Conservation (phyloP, 2,797 vertebrate genomes). For the Lithobates sylvaticus region DNA sequence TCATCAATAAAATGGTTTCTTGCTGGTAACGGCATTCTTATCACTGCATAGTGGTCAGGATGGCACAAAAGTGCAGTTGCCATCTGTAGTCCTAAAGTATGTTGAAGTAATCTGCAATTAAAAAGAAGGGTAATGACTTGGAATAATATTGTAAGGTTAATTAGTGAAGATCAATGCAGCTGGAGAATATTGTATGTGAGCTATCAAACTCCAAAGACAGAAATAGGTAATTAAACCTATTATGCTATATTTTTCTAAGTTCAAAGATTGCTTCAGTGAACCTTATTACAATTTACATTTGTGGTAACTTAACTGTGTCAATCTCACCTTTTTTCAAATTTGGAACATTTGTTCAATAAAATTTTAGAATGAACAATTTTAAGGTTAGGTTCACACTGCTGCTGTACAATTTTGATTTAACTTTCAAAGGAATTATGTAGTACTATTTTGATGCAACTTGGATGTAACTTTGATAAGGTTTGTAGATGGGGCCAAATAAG, state of each 20-base stretch:
- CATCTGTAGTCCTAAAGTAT: constrained; percentile 50
- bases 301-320: neutral
- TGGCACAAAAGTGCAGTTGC: constrained; percentile 54
- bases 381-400: too few species aligned
- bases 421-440: too few species aligned
- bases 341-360: neutral
- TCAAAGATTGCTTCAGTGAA: constrained; percentile 38
- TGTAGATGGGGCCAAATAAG: too few species aligned
- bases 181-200: constrained; percentile 44
- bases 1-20: constrained; percentile 37
- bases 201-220: constrained; percentile 51
- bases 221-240: constrained; percentile 56
- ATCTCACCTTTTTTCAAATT: neutral
- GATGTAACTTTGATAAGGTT: too few species aligned
- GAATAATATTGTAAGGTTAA: constrained; percentile 61
- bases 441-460: too few species aligned
- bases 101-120: constrained; percentile 52
- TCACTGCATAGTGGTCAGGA: constrained; percentile 43
- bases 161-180: constrained; percentile 61
- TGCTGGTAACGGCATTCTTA: constrained; percentile 37
- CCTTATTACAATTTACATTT: constrained; percentile 17
- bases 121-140: constrained; percentile 55
- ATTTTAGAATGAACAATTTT: too few species aligned
- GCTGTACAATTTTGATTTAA: too few species aligned
- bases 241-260: constrained; percentile 48